Percentiles rank a stretch among this genome's conserved stretches.
These are phyloP conservation scores for Hofmannophila pseudospretella DNA, from an alignment of 2,888 invertebrate species.

Conservation along the genomic window DNA sequence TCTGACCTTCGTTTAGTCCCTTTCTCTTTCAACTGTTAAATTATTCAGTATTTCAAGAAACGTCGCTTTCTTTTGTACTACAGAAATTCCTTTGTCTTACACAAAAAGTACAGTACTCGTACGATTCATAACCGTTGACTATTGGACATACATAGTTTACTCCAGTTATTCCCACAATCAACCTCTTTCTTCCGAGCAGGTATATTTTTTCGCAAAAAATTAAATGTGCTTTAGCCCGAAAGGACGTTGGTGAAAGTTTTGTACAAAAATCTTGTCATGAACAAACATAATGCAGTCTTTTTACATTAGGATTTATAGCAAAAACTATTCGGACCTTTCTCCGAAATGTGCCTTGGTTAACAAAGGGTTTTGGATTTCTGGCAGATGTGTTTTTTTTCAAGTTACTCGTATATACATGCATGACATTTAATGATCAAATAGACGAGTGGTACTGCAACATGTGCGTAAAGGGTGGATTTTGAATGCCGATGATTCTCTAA, in stretches of 20 bases:
- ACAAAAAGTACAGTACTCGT: slow-evolving; percentile 6
- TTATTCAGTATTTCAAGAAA: too few relatives aligned
- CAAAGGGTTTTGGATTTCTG: slow-evolving; percentile 71
- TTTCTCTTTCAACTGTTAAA: too few relatives aligned
- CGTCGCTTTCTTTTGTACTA: background rate
- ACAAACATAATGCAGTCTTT: slow-evolving; percentile 52
- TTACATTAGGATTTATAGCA: slow-evolving; percentile 30
- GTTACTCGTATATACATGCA: background rate
- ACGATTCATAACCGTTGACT: slow-evolving; percentile 6
- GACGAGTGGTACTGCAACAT: background rate
- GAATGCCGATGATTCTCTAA: too few relatives aligned
- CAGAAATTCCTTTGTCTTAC: slow-evolving; percentile 13
- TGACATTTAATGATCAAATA: background rate
- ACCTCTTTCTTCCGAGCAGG: slow-evolving; percentile 38
- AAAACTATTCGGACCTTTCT: slow-evolving; percentile 50
- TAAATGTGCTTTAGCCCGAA: too few relatives aligned
- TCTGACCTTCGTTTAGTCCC: too few relatives aligned
- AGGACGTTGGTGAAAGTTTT: slow-evolving; percentile 59
- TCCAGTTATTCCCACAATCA: slow-evolving; percentile 41
- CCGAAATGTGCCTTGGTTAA: slow-evolving; percentile 46
- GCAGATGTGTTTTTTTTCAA: slow-evolving; percentile 51
- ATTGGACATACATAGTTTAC: slow-evolving; percentile 20
- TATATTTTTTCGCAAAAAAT: slow-evolving; percentile 30
- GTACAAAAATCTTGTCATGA: slow-evolving; percentile 45
- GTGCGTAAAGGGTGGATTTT: too few relatives aligned